Evolutionary conservation across 1,140 invertebrate species (phyloP).

Genomic region (Musca domestica): DNA sequence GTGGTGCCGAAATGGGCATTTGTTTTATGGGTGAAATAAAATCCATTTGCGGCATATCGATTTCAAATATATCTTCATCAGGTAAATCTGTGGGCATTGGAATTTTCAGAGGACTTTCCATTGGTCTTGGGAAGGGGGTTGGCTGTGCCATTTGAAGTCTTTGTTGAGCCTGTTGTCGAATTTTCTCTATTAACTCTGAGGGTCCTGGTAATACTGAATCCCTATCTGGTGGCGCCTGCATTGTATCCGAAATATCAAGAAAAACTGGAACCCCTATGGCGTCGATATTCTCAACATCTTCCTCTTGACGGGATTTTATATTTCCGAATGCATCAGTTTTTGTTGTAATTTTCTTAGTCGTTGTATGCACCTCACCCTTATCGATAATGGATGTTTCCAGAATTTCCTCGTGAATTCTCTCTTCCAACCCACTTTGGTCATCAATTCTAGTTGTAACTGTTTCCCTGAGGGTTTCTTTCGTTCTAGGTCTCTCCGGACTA

Average conservation of each 20-base stretch:
- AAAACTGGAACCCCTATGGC: background rate
- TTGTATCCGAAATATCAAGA: background rate
- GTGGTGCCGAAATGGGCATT: too few relatives aligned
- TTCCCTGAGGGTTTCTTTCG: background rate
- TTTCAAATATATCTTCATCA: too few relatives aligned
- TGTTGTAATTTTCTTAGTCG: background rate
- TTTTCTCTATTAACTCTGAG: background rate
- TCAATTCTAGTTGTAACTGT: background rate
- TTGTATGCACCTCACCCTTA: background rate
- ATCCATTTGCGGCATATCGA: too few relatives aligned
- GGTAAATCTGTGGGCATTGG: too few relatives aligned
- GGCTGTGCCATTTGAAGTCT: background rate
- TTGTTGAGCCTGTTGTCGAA: background rate
- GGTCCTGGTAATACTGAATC: background rate
- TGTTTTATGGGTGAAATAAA: too few relatives aligned
- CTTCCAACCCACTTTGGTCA: background rate
- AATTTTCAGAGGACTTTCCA: too few relatives aligned
- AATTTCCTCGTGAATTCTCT: background rate
- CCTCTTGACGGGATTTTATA: background rate
- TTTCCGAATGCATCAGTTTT: slow-evolving; percentile 3
- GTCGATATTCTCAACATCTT: background rate
- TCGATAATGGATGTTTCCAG: background rate
- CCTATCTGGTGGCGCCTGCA: background rate
- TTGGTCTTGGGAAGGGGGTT: too few relatives aligned
- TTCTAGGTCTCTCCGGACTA: background rate